Percentiles rank a stretch among this genome's conserved stretches.
phyloP scores from a whole-genome alignment of 1,140 invertebrate genomes.

The Globodera ellingtonae region DNA sequence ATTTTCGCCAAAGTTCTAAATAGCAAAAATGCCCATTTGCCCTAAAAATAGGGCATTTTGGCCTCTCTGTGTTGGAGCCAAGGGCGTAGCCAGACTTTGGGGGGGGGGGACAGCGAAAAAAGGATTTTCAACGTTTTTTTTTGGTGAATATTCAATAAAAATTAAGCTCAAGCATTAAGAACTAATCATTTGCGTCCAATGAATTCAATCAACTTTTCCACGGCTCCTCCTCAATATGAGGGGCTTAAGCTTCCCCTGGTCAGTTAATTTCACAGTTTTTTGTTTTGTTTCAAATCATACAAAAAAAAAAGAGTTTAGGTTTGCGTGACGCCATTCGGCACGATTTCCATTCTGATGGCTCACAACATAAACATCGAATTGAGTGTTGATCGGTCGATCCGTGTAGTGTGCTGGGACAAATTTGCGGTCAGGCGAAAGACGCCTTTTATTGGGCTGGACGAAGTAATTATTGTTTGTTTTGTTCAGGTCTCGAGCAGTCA shows the following conservation, averaged over 20 bases:
- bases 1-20: too few relatives aligned
- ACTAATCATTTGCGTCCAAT: not conserved
- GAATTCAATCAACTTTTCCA: not conserved
- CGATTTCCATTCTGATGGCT: slow-evolving; percentile 40
- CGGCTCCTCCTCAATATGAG: not conserved
- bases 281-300: not conserved
- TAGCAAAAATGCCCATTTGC: too few relatives aligned
- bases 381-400: slow-evolving; percentile 36
- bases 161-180: not conserved
- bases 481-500: slow-evolving; percentile 32
- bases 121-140: too few relatives aligned
- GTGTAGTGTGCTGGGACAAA: slow-evolving; percentile 37
- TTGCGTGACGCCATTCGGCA: slow-evolving; percentile 35
- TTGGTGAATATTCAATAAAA: too few relatives aligned
- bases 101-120: too few relatives aligned
- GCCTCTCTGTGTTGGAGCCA: too few relatives aligned
- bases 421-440: slow-evolving; percentile 26
- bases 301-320: not conserved
- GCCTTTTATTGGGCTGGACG: not conserved
- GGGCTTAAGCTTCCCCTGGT: not conserved
- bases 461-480: not conserved
- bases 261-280: not conserved
- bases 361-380: slow-evolving; percentile 41
- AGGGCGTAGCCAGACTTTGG: too few relatives aligned
- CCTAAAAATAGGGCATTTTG: too few relatives aligned